phyloP scores from a whole-genome alignment of 1,140 invertebrate genomes.

The Conus betulinus region DNA sequence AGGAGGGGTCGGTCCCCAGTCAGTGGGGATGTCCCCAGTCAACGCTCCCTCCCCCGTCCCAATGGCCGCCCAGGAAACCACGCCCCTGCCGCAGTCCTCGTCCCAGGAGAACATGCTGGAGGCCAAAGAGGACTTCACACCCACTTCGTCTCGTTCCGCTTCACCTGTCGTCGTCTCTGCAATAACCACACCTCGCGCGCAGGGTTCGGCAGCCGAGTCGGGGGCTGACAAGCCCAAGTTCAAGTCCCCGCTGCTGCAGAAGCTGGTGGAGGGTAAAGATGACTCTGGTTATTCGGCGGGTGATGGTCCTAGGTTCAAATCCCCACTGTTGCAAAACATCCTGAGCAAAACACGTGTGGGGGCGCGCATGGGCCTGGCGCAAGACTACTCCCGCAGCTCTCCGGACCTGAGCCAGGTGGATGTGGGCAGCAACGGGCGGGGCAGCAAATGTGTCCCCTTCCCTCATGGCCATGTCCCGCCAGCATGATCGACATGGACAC shows the following conservation, averaged over 20 bases:
- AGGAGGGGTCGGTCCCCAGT: not conserved
- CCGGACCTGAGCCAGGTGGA: slow-evolving; percentile 40
- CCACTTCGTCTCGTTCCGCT: not conserved
- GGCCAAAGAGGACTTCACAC: not conserved
- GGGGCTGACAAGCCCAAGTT: slow-evolving; percentile 62
- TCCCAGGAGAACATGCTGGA: slow-evolving; percentile 5
- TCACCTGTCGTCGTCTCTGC: not conserved
- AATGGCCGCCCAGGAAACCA: not conserved
- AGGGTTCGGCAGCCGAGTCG: slow-evolving; percentile 36
- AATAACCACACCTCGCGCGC: not conserved
- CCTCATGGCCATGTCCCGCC: slow-evolving; percentile 5
- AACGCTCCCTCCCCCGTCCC: slow-evolving; percentile 5
- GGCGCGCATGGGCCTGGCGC: slow-evolving; percentile 48
- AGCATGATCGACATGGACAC: slow-evolving; percentile 28
- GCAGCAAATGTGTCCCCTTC: not conserved
- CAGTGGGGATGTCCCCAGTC: not conserved
- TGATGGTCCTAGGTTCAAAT: slow-evolving; percentile 58
- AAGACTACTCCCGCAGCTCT: slow-evolving; percentile 41
- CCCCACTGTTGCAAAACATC: slow-evolving; percentile 60
- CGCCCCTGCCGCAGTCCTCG: not conserved
- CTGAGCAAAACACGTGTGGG: slow-evolving; percentile 59
- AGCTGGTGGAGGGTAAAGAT: slow-evolving; percentile 58
- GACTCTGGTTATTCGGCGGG: slow-evolving; percentile 38
- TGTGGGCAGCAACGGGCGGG: not conserved
- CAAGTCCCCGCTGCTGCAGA: slow-evolving; percentile 69